Evolutionary conservation across 2,888 invertebrate species (phyloP), one percentile per base, ranked within the genome.

Genomic region (Podotricha telesiphe): DNA sequence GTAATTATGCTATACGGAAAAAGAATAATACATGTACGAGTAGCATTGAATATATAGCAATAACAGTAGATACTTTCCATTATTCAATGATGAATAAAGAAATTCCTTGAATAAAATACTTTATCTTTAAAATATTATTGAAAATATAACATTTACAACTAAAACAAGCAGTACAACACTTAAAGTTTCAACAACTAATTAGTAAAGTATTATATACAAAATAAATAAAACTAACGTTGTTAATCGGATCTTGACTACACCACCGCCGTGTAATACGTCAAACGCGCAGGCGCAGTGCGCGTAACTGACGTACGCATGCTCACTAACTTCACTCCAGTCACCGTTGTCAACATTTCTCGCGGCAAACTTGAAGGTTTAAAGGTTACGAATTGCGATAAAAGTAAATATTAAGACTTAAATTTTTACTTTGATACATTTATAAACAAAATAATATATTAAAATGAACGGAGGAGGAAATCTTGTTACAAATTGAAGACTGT

Each of bases 241-340:
- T 93, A 93, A 92, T 91, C 91, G 92, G 92, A 93, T 93, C 92
- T 91, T 87, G 86, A 92, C 87, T 86, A 85, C 90, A 85, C 86
- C 92, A 92, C 93, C 92, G 92, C 92, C 92, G 91, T 91, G 83
- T 91, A 89, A 87, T 69, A 88, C 91, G 92, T 91, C 91, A 88
- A 87, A 86, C 92, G 91, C 92, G 93, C 93, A 91, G 82, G 91
- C 93, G 92, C 93, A 87, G 86, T 86, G 89, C 91, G 86, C 85
- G 85, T 86, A 85, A 93, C 93, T 93, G 92, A 90, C 88, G 88
- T 88, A 84, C 83, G 85, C 87, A 83, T 84, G 86, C 86, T 88
- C 84, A 80, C 83, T 77, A 87, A 92, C 92, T 93, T 93, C 93
- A 88, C 81, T 72, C 78, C 65, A 67, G 55, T 70, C 19, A 42